These are phyloP conservation scores for Struthidea cinerea DNA, from an alignment of 2,113 vertebrate genomes.

Conservation along the genomic window DNA sequence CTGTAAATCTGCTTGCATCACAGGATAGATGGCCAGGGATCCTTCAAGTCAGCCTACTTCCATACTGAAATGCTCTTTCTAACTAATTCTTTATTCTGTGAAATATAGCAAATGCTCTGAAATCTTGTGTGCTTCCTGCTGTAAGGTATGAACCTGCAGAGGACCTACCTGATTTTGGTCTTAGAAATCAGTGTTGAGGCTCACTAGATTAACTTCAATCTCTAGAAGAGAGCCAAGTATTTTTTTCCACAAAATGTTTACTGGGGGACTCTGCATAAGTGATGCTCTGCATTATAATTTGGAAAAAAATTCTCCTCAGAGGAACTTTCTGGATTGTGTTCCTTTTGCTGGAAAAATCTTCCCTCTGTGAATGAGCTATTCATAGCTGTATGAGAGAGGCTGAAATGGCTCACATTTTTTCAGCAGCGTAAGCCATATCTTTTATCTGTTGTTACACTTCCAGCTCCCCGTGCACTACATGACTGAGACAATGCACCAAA, in stretches of 20 bases:
- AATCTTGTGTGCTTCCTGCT: background rate
- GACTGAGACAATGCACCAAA: background rate
- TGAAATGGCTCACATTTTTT: background rate
- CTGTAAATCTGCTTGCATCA: background rate
- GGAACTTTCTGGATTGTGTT: background rate
- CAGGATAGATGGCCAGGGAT: background rate
- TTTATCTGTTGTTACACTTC: background rate
- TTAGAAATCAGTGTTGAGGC: background rate
- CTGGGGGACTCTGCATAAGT: background rate
- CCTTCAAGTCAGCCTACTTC: background rate
- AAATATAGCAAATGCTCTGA: background rate
- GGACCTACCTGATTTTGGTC: background rate
- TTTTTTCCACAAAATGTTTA: background rate
- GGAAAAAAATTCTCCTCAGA: background rate
- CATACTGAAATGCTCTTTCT: background rate
- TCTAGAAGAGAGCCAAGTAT: background rate
- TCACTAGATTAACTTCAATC: background rate
- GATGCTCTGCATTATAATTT: background rate
- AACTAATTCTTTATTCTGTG: background rate
- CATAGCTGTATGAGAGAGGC: background rate
- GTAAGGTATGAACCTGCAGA: background rate
- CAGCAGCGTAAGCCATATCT: background rate
- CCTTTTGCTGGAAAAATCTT: background rate
- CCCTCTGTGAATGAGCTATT: background rate
- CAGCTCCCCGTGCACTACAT: background rate